Percentiles rank a stretch among this genome's conserved stretches.
Conservation (phyloP, 2,888 invertebrate genomes). For the Phymatocera aterrima region DNA sequence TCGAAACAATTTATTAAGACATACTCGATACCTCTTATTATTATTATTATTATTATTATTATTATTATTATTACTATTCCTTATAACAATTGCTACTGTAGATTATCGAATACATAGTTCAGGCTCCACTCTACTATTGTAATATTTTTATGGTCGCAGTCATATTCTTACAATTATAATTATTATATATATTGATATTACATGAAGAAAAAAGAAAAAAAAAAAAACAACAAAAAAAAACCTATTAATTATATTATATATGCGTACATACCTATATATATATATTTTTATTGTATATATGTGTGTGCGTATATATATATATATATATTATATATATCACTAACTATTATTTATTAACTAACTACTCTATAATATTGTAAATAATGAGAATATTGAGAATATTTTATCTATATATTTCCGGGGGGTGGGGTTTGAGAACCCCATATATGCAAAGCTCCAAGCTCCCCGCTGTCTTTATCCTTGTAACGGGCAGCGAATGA, state of each 20-base stretch:
- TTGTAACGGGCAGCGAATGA: slow-evolving; percentile 52
- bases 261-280: slow-evolving; percentile 62
- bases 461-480: not conserved
- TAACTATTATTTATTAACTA: slow-evolving; percentile 73
- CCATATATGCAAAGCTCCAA: too few relatives aligned
- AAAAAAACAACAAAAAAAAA: slow-evolving; percentile 50
- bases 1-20: slow-evolving; percentile 23
- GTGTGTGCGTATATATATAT: slow-evolving; percentile 54
- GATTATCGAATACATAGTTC: slow-evolving; percentile 64
- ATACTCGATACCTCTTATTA: slow-evolving; percentile 43
- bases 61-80: slow-evolving; percentile 21
- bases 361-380: slow-evolving; percentile 74
- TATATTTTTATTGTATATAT: slow-evolving; percentile 70
- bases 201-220: slow-evolving; percentile 47
- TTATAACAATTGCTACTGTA: slow-evolving; percentile 55
- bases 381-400: slow-evolving; percentile 74
- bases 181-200: not conserved
- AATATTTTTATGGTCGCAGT: slow-evolving; percentile 74
- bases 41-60: too few relatives aligned
- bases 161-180: slow-evolving; percentile 60
- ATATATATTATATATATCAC: slow-evolving; percentile 71
- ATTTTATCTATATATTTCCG: slow-evolving; percentile 74
- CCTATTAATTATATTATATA: slow-evolving; percentile 67
- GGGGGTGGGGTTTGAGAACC: slow-evolving; percentile 69
- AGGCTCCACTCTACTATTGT: slow-evolving; percentile 72